Evolutionary conservation across 2,888 invertebrate species (phyloP), one percentile per base, ranked within the genome.

Genomic region (Theodoxus fluviatilis): DNA sequence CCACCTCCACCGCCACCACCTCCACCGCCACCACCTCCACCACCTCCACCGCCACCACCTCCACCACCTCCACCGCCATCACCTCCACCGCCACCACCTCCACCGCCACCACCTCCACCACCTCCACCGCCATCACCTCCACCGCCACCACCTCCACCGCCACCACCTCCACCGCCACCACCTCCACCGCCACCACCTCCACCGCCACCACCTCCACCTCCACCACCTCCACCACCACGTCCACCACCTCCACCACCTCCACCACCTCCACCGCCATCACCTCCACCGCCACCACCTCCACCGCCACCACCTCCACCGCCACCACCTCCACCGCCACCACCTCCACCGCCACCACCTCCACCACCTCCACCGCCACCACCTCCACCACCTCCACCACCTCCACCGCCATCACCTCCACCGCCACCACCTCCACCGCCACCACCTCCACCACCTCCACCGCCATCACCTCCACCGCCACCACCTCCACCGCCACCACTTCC

Each of bases 321-420:
- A 25, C 25, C 7, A 31, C 33, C 22, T 4, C 7, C 25, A 37
- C 52, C 15, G 12, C 43, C 40, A 3, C 49, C 25, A 12, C 25
- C 22, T 55, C 49, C 64, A 9, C 22, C 52, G 7, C 47, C 47
- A 2, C 55, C 47, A 25, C 65, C 57, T 7, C 43, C 40, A 4
- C 59, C 67, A 2, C 70, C 63, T 38, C 61, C 68, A 43, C 64
- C 63, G n/a, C 63, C 52, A 7, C 28, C 52, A 28, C 12, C n/a
- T 25, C 12, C 9, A 4, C 12, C 7, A 18, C 61, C 61, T n/a
- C 37, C 35, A 7, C 31, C 35, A 1, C 69, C 43, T 12, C 43
- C 43, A 43, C 43, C 15, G 15, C 67, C 52, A n/a, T 15, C 18
- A 31, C 18, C 15, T 9, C 55, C 40, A 43, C 4, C 22, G 2